Base-by-base conservation (phyloP, 2,888 invertebrate species). In the Drosophila pseudotakahashii region DNA sequence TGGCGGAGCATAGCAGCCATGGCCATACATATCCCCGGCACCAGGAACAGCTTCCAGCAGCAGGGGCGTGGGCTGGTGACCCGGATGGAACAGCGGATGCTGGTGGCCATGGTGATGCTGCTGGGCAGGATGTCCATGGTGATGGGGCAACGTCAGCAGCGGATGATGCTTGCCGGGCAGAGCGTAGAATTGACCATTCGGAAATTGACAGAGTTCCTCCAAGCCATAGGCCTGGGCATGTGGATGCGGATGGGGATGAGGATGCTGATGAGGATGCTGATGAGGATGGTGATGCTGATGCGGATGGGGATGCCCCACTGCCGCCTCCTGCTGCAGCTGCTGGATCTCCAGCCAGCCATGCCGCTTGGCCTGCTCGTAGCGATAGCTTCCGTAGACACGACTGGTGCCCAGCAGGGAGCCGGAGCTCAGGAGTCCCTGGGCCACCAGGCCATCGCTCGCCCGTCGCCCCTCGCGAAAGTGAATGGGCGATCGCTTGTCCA, bases 361-460 rank as follows among this genome's bases (percentile, higher is more conserved):
- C 0, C 96, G 95, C 91, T 96, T 96, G 73, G 95, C 95, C 91
- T 86, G 81, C 60, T 97, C 96, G 78, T 95, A 95, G 14, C 90
- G 89, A 60, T 89, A 89, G 70, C 90, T 90, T 53, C 89, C 90
- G 44, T 88, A 88, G n/a, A 88, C 69, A 7, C 85, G 77, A 13
- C 89, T 88, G 55, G 87, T 77, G 44, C 83, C 87, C 32, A 90
- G 69, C 53, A 83, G 74, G n/a, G 88, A 79, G 26, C 74, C 71
- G 44, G 94, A 93, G 66, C 92, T 94, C 26, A 92, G 78, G 16
- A 94, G 93, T 89, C 96, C 96, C 88, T 96, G 96, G 26, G 96
- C 96, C 30, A 98, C 97, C 45, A 98, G 93, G 6, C 98, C 98
- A 90, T 98, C 98, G 82, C 98, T 98, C 1, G 98, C 98, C 66